Base-by-base conservation (phyloP, 2,888 invertebrate species). In the Hypomecis punctinalis region DNA sequence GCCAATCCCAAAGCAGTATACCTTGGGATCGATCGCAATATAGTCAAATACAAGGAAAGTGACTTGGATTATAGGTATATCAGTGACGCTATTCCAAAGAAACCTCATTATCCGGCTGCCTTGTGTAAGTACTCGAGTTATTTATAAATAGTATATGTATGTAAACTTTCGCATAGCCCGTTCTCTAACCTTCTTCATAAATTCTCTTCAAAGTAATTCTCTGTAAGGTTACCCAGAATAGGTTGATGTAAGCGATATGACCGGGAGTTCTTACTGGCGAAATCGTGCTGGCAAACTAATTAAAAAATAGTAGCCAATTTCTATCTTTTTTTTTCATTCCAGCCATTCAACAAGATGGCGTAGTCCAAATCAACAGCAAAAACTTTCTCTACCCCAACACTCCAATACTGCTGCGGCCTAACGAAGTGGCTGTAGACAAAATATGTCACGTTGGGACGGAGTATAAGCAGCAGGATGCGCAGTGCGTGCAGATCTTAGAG, bases 311-410 rank as follows among this genome's bases (percentile, higher is more conserved):
- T 6, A 47, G 9, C n/a, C 1, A 6, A 7, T 8, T 23, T 13
- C 9, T 11, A 8, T 48, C 6, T 7, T 33, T 33, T n/a, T 48
- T 35, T 48, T 37, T 5, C 37, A 33, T 83, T 88, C 13, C 76
- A 92, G 92, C 81, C 33, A 66, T 87, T 9, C 79, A 78, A 51
- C 82, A 88, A 33, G 78, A 76, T 1, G 85, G 87, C 0, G 82
- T 90, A 1, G 83, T 92, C 0, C 95, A 95, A 82, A 93, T 95
- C 62, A 95, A 95, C 77, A 83, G 89, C 49, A 94, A 95, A 73
- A 94, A 91, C 33, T 94, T 95, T 76, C 82, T 93, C 0, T 94
- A 93, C 61, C 95, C 95, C 0, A 90, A 94, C 52, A 89, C 93
- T 0, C 95, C 95, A 0, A 86, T 94, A 35, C 79, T 95, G 7